phyloP scores from a whole-genome alignment of 2,888 invertebrate species.

The Panzeria rudis region DNA sequence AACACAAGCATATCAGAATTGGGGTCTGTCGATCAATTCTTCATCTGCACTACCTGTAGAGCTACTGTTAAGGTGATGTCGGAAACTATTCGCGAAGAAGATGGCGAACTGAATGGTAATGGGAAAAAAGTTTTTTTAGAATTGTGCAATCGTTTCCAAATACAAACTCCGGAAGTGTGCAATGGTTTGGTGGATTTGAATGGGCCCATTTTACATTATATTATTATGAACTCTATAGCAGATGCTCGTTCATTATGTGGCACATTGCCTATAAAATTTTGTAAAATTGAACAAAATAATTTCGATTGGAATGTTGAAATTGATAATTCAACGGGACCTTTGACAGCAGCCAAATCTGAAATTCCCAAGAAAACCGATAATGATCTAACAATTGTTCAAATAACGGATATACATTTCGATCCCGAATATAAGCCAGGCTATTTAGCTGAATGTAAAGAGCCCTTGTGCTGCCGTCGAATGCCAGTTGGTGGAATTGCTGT shows the following conservation, averaged over 20 bases:
- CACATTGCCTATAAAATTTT: conserved; percentile 79
- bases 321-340: conserved; percentile 73
- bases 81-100: conserved; percentile 84
- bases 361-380: conserved; percentile 74
- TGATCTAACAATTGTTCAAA: conserved; percentile 78
- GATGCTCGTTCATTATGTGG: conserved; percentile 84
- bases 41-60: conserved; percentile 79
- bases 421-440: conserved; percentile 88
- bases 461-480: conserved; percentile 88
- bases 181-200: conserved; percentile 86
- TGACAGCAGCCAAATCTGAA: conserved; percentile 77
- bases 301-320: conserved; percentile 78
- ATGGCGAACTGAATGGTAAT: conserved; percentile 82
- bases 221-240: conserved; percentile 84
- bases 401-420: conserved; percentile 90
- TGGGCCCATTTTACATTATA: conserved; percentile 87
- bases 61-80: conserved; percentile 77
- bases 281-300: conserved; percentile 76
- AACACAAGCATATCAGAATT: conserved; percentile 76
- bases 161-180: conserved; percentile 87
- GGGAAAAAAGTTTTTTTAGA: conserved; percentile 82
- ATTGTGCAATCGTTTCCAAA: conserved; percentile 85
- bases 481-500: conserved; percentile 55
- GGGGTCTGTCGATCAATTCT: conserved; percentile 76
- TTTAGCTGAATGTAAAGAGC: conserved; percentile 89